A percentile compares a stretch with the other conserved stretches of the same genome.
These are phyloP conservation scores for Coluber constrictor DNA, from an alignment of 2,797 vertebrate species.

Conservation along the genomic window DNA sequence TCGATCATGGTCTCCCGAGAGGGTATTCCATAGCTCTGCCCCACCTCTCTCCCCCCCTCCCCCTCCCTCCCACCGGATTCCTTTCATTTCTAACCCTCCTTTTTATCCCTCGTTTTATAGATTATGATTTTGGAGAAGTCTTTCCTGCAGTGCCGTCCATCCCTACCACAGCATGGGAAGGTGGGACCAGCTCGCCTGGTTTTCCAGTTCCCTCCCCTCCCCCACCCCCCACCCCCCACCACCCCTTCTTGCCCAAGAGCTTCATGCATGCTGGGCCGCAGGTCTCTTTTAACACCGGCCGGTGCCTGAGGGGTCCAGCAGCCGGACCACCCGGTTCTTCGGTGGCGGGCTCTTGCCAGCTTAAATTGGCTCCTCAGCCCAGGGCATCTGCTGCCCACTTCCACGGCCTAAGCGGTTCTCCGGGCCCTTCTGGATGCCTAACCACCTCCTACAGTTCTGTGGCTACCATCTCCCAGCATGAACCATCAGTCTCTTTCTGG, in stretches of 20 bases:
- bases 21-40: neutral
- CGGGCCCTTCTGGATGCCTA: neutral
- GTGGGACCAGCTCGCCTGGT: conserved; percentile 82
- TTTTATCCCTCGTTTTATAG: conserved; percentile 95
- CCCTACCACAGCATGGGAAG: conserved; percentile 99
- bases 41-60: neutral
- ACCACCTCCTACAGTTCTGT: neutral
- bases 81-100: conserved; percentile 78
- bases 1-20: neutral
- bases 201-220: conserved; percentile 53
- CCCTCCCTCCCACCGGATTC: conserved; percentile 10
- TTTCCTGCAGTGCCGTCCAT: conserved; percentile 97
- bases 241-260: conserved; percentile 65
- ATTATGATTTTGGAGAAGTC: conserved; percentile 99
- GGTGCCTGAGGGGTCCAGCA: neutral
- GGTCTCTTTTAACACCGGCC: conserved; percentile 23
- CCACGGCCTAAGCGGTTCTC: no score
- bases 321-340: no score
- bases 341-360: no score
- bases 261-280: conserved; percentile 72
- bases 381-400: neutral
- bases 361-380: neutral
- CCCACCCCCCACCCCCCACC: conserved; percentile 55
- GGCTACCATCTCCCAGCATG: neutral
- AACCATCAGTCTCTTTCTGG: neutral